phyloP scores from a whole-genome alignment of 92 coral and sea anemone species.

The Phenganax subtilis region DNA sequence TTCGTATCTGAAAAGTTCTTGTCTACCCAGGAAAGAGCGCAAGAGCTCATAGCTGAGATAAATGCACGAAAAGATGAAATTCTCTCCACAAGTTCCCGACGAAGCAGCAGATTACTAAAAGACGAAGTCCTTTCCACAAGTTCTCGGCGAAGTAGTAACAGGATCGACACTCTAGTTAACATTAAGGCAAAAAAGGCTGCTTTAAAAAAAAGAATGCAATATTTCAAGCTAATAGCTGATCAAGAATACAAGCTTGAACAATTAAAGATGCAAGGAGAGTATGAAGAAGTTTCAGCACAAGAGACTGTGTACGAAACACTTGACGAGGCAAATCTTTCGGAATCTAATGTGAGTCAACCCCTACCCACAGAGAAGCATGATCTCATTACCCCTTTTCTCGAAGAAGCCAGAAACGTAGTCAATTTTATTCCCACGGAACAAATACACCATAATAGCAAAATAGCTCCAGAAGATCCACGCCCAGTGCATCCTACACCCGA shows the following conservation, averaged over 20 bases:
- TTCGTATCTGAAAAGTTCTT: background rate
- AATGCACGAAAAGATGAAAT: background rate
- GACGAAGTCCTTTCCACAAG: background rate
- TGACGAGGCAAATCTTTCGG: background rate
- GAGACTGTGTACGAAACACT: conserved; percentile 43
- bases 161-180: conserved; percentile 34
- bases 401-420: background rate
- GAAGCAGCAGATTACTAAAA: background rate
- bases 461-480: background rate
- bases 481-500: background rate
- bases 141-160: background rate
- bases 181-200: conserved; percentile 46
- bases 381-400: background rate
- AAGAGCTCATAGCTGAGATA: background rate
- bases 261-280: conserved; percentile 40
- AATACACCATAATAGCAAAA: background rate
- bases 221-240: conserved; percentile 27
- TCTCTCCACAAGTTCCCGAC: conserved; percentile 2
- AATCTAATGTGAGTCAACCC: background rate
- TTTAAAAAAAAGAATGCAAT: conserved; percentile 42
- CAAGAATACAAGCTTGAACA: conserved; percentile 25
- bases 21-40: background rate
- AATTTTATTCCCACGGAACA: background rate
- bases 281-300: conserved; percentile 38
- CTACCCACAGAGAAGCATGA: conserved; percentile 3